These are phyloP conservation scores for Leguminivora glycinivorella DNA, from an alignment of 1,140 invertebrate species.

Conservation along the genomic window DNA sequence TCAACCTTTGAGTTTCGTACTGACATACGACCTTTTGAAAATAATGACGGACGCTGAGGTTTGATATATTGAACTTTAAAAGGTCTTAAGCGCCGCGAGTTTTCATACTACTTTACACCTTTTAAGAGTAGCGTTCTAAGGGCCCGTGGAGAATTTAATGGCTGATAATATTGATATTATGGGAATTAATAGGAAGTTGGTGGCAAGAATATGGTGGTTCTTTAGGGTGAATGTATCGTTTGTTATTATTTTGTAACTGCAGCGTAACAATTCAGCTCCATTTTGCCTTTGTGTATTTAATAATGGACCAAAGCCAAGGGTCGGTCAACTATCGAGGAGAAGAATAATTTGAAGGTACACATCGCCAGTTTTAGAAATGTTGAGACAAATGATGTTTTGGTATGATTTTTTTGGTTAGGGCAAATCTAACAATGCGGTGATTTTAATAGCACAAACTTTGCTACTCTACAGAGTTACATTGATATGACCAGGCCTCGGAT, in stretches of 20 bases:
- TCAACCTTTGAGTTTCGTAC: not conserved
- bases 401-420: too few species aligned
- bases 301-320: too few species aligned
- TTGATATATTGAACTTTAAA: not conserved
- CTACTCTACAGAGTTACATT: too few species aligned
- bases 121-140: not conserved
- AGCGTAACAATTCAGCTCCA: not conserved
- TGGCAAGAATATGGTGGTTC: not conserved
- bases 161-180: constrained; percentile 23
- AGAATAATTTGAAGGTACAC: too few species aligned
- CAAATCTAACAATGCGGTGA: too few species aligned
- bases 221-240: not conserved
- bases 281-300: too few species aligned
- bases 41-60: not conserved
- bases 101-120: constrained; percentile 16
- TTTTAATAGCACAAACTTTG: too few species aligned
- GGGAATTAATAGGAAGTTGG: constrained; percentile 23
- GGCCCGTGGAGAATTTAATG: not conserved
- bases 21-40: not conserved
- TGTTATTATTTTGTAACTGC: not conserved
- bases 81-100: constrained; percentile 32
- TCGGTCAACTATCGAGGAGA: too few species aligned
- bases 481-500: too few species aligned
- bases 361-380: too few species aligned
- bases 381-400: too few species aligned